Percentiles rank a stretch among this genome's conserved stretches.
Evolutionary conservation across 1,140 invertebrate species (phyloP).

Genomic region (Lepidurus apus): DNA sequence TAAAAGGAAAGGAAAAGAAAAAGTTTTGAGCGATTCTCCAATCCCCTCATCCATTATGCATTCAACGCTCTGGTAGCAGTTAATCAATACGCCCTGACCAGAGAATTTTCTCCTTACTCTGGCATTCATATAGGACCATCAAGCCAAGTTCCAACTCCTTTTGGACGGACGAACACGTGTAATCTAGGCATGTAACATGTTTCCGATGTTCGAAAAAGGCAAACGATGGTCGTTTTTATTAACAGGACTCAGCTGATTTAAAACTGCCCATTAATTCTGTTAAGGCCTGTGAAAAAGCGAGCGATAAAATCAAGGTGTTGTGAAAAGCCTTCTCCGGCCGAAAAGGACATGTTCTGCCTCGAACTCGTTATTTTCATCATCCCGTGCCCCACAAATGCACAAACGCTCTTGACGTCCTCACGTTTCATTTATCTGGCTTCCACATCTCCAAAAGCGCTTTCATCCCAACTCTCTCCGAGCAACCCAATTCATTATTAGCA

Average conservation of each 20-base stretch:
- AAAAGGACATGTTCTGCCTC: constrained; percentile 7
- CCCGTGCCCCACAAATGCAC: not conserved
- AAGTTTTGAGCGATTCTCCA: not conserved
- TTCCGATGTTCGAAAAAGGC: not conserved
- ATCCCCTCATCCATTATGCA: constrained; percentile 1
- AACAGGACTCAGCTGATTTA: not conserved
- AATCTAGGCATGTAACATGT: not conserved
- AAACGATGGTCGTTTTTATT: not conserved
- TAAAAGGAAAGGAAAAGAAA: not conserved
- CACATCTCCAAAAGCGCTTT: not conserved
- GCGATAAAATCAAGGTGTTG: not conserved
- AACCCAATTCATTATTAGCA: constrained; percentile 7
- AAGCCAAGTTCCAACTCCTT: not conserved
- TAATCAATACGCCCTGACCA: constrained; percentile 9
- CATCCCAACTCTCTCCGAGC: not conserved
- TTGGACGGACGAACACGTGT: constrained; percentile 13
- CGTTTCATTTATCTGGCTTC: not conserved
- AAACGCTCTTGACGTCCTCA: not conserved
- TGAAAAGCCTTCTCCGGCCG: not conserved
- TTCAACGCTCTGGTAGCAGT: not conserved
- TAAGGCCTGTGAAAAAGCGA: not conserved
- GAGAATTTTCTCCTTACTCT: constrained; percentile 15
- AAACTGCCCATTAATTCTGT: not conserved
- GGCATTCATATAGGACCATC: constrained; percentile 10
- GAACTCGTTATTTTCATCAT: not conserved